Conservation (phyloP, 2,888 invertebrate species). For the Acleris sparsana region DNA sequence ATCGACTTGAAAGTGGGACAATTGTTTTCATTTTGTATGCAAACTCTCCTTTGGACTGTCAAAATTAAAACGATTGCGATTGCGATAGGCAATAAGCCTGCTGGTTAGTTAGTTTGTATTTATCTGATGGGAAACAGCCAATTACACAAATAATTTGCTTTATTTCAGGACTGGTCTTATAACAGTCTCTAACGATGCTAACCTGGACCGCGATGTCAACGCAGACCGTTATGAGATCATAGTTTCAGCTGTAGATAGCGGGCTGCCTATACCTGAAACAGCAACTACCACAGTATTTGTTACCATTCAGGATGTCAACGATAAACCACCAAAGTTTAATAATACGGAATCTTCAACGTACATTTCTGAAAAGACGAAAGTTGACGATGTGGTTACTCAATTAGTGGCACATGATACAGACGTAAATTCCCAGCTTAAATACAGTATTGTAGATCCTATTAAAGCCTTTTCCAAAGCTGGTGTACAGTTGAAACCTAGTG, state of each 20-base stretch:
- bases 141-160: not conserved
- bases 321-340: conserved; percentile 91
- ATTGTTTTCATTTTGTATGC: too few species aligned
- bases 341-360: conserved; percentile 86
- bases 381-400: conserved; percentile 85
- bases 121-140: too few species aligned
- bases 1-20: too few species aligned
- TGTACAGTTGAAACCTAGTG: conserved; percentile 85
- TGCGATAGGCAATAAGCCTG: too few species aligned
- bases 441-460: conserved; percentile 86
- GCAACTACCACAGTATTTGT: conserved; percentile 90
- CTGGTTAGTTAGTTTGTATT: conserved; percentile 1
- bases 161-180: conserved; percentile 86
- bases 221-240: conserved; percentile 87
- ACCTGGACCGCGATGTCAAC: conserved; percentile 87
- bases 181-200: conserved; percentile 88
- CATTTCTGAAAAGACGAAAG: conserved; percentile 87
- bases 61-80: too few species aligned
- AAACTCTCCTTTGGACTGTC: too few species aligned
- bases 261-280: conserved; percentile 89
- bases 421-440: conserved; percentile 86
- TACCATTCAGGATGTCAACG: conserved; percentile 89
- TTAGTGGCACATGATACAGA: conserved; percentile 89
- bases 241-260: conserved; percentile 90
- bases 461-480: conserved; percentile 90